Evolutionary conservation across 1,140 invertebrate species (phyloP), one percentile per base, ranked within the genome.

Genomic region (Drosophila tani): DNA sequence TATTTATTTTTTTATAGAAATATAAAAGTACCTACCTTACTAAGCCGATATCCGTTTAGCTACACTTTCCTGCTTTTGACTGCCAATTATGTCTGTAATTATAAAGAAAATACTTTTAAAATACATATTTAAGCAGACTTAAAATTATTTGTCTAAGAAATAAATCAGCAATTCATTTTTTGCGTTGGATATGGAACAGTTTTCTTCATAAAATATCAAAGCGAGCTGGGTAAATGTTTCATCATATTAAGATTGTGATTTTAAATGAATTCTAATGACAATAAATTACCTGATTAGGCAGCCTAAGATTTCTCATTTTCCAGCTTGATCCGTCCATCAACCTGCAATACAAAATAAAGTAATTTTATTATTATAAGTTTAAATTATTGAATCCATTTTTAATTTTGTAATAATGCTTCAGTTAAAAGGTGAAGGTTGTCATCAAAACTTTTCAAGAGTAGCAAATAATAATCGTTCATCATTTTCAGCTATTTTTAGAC

Each of bases 141-240:
- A 8, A 35, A 35, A 14, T 14, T 0, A 19, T 35, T 6, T 4
- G 3, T 35, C 1, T 3, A 1, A 19, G 12, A 19, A 53, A 19
- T 35, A 40, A 21, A 58, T 64, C 60, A 64, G 60, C 53, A 64
- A 15, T 15, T 59, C 7, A 43, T 65, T 3, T 65, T 65, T 65
- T 65, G 62, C 62, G 62, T 65, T 65, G 62, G 53, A 32, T 59
- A 59, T 64, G 62, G 62, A 65, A 65, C 62, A 65, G 62, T 60
- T 65, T 38, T 65, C 62, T 65, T 65, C 62, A 65, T 65, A 45
- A 4, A 24, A 24, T 60, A 65, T 65, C 62, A 65, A 65, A 65
- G 62, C 62, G 62, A 65, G 62, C 62, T 65, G 62, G 62, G 62
- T 64, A 64, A 64, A 43, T 64, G 35, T 64, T 64, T 64, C 62